Evolutionary conservation across 2,113 vertebrate species (phyloP).

Genomic region (Neofelis nebulosa): DNA sequence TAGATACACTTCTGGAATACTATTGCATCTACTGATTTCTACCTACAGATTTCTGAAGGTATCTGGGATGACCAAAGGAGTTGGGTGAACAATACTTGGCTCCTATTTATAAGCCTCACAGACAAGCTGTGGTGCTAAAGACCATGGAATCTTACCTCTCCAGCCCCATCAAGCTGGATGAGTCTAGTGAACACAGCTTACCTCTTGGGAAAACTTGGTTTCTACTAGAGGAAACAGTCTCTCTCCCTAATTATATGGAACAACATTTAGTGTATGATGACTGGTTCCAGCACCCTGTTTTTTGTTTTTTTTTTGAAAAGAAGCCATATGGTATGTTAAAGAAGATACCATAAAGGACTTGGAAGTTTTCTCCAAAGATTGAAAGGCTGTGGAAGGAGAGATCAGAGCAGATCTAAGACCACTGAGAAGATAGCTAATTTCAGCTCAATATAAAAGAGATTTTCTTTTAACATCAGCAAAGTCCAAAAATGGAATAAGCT

Average conservation of each 20-base stretch:
- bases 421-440: background rate
- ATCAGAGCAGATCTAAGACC: background rate
- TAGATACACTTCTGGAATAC: constrained; percentile 5
- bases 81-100: background rate
- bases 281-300: background rate
- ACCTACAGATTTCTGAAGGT: background rate
- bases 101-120: background rate
- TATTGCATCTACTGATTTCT: background rate
- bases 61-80: background rate
- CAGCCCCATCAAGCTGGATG: background rate
- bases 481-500: background rate
- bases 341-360: background rate
- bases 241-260: background rate
- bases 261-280: background rate
- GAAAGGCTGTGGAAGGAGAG: background rate
- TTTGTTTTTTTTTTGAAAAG: background rate
- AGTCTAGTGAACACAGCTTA: background rate
- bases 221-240: background rate
- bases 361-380: background rate
- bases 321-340: background rate
- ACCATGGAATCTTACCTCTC: background rate
- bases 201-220: background rate
- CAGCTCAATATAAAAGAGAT: background rate
- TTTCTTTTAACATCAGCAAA: background rate
- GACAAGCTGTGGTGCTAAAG: background rate